phyloP scores from a whole-genome alignment of 2,797 vertebrate species.

The Hirundo rustica region DNA sequence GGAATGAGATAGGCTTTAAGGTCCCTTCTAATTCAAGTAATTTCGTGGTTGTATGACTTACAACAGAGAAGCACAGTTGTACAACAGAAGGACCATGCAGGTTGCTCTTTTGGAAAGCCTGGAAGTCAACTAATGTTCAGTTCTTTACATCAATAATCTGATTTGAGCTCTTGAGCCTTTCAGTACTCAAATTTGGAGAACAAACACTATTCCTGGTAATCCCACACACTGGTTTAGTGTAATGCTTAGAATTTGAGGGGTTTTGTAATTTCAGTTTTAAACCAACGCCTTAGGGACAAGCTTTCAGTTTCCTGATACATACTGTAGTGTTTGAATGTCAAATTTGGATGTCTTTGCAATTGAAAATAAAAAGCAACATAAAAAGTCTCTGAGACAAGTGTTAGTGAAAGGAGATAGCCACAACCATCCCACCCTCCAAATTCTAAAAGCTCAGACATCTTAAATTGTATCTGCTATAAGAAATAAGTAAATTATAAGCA shows the following conservation, averaged over 20 bases:
- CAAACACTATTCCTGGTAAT: background rate
- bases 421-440: background rate
- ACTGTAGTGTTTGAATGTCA: background rate
- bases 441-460: background rate
- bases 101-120: background rate
- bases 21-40: background rate
- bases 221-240: background rate
- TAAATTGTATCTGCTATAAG: background rate
- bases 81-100: background rate
- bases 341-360: background rate
- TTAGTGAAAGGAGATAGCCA: background rate
- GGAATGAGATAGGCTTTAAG: accelerated
- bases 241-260: background rate
- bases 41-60: background rate
- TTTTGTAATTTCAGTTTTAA: background rate
- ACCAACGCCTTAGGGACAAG: background rate
- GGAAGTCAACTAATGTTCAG: background rate
- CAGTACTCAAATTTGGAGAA: background rate
- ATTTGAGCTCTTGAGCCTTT: background rate
- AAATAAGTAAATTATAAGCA: background rate
- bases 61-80: background rate
- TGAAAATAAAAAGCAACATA: background rate
- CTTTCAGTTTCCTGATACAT: background rate
- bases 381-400: background rate
- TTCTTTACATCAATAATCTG: background rate